Conservation (phyloP, 2,797 vertebrate species). For the Sebastes nivosus region DNA sequence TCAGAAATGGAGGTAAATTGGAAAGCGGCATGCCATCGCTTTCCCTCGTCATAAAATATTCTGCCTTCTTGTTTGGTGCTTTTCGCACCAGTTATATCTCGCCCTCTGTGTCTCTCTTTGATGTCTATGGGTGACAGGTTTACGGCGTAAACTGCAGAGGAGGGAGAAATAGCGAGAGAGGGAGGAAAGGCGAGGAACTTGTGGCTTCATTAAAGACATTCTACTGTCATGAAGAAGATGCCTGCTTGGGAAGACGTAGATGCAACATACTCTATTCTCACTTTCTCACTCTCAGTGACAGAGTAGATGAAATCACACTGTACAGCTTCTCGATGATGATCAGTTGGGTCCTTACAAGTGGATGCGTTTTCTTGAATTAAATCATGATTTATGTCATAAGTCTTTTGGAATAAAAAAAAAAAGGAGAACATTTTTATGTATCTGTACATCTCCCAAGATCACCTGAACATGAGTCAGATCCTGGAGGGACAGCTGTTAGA, state of each 20-base stretch:
- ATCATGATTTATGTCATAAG: neutral
- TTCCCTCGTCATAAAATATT: slow-evolving; percentile 41
- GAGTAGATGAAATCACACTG: neutral
- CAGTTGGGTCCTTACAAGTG: neutral
- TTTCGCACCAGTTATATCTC: slow-evolving; percentile 57
- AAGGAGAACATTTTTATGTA: neutral
- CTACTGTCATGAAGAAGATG: slow-evolving; percentile 7
- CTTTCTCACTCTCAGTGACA: neutral
- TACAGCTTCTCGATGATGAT: neutral
- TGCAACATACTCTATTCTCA: neutral
- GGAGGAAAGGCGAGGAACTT: slow-evolving; percentile 19
- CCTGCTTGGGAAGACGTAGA: neutral
- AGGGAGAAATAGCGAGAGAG: slow-evolving; percentile 8
- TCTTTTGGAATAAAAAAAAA: neutral
- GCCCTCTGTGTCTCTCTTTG: slow-evolving; percentile 61
- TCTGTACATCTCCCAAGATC: neutral
- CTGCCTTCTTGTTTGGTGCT: slow-evolving; percentile 47
- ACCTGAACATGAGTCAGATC: slow-evolving; percentile 1
- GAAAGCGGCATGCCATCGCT: slow-evolving; percentile 38
- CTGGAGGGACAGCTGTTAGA: slow-evolving; percentile 2
- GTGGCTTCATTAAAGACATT: slow-evolving; percentile 44
- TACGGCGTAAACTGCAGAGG: slow-evolving; percentile 40
- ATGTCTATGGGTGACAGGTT: slow-evolving; percentile 64
- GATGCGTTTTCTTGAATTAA: slow-evolving; percentile 1
- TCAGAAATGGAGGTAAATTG: slow-evolving; percentile 62